Conservation (phyloP, 1,140 invertebrate species). For the Samia ricini region DNA sequence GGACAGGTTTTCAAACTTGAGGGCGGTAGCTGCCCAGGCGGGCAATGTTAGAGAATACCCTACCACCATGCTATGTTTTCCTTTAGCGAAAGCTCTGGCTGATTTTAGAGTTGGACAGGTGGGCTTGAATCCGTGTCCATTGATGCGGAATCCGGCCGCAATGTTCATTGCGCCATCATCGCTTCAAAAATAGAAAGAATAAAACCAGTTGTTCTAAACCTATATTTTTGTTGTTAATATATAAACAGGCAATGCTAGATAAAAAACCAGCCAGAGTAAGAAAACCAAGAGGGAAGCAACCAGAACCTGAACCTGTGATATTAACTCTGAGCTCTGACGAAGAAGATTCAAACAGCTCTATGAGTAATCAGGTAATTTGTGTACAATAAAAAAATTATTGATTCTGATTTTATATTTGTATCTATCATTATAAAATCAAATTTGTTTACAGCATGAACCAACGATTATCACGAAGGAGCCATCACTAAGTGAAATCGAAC, state of each 20-base stretch:
- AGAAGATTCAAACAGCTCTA: conserved; percentile 76
- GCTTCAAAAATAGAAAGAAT: too few relatives aligned
- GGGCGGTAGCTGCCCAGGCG: too few relatives aligned
- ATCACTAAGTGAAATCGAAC: conserved; percentile 65
- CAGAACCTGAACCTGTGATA: conserved; percentile 81
- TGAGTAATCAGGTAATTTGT: conserved; percentile 47
- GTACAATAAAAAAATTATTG: neutral
- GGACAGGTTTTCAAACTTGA: too few relatives aligned
- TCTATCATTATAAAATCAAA: neutral
- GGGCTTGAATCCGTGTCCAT: too few relatives aligned
- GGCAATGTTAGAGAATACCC: too few relatives aligned
- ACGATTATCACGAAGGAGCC: conserved; percentile 59
- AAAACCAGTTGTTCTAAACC: too few relatives aligned
- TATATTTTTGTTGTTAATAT: neutral
- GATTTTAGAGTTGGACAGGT: too few relatives aligned
- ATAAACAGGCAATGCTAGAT: conserved; percentile 24
- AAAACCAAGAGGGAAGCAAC: conserved; percentile 66
- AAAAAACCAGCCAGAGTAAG: conserved; percentile 59
- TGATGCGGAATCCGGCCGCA: too few relatives aligned
- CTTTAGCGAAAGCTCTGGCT: too few relatives aligned
- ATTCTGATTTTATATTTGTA: neutral
- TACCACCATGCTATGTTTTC: too few relatives aligned
- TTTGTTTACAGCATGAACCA: conserved; percentile 53
- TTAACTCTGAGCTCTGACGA: conserved; percentile 82
- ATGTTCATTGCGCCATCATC: too few relatives aligned